Percentiles rank a stretch among this genome's conserved stretches.
Conservation (phyloP, 2,113 vertebrate genomes). For the Podilymbus podiceps region DNA sequence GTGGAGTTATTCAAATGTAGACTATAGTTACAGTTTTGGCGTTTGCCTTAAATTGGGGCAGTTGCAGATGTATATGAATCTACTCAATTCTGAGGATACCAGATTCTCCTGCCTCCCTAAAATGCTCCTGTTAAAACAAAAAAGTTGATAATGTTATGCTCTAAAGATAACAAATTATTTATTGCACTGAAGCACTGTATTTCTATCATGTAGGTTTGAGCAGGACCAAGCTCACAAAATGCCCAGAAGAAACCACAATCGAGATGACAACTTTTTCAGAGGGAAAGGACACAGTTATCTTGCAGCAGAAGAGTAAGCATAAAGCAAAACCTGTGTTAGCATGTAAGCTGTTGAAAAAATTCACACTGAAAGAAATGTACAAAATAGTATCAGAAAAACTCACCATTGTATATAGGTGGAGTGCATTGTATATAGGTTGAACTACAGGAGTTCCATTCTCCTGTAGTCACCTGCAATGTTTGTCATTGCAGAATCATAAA, state of each 20-base stretch:
- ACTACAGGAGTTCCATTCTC: too few species aligned
- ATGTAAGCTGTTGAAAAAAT: not conserved
- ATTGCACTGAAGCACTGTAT: not conserved
- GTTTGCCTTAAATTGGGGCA: not conserved
- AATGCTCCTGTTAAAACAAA: not conserved
- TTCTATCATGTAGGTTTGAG: constrained; percentile 39
- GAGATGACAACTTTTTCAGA: constrained; percentile 17
- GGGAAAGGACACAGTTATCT: constrained; percentile 17
- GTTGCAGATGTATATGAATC: not conserved
- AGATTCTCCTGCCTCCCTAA: not conserved
- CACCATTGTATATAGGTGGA: not conserved
- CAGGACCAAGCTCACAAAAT: constrained; percentile 44
- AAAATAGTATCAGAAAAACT: not conserved
- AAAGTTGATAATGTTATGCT: not conserved
- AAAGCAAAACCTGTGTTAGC: not conserved
- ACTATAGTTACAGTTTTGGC: not conserved
- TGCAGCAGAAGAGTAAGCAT: constrained; percentile 73
- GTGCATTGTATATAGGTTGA: too few species aligned
- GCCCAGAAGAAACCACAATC: constrained; percentile 48
- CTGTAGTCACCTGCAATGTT: not conserved
- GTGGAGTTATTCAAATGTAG: not conserved
- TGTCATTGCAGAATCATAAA: not conserved
- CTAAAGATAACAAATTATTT: not conserved
- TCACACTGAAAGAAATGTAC: not conserved
- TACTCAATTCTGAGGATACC: not conserved